These are phyloP conservation scores for Dinothrombium tinctorium DNA, from an alignment of 1,140 invertebrate genomes.

Conservation along the genomic window DNA sequence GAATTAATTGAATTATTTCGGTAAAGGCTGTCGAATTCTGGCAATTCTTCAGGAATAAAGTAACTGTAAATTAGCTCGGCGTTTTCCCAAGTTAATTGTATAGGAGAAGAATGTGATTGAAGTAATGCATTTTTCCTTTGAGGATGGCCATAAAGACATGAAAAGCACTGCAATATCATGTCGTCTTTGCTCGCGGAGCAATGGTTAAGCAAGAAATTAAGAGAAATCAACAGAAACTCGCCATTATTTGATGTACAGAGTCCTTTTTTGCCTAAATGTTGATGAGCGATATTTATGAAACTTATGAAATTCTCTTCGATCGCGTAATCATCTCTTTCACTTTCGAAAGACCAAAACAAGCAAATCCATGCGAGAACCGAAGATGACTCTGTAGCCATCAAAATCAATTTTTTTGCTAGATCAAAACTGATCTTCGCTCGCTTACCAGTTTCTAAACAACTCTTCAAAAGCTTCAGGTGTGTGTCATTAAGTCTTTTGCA, in stretches of 20 bases:
- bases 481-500: slow-evolving; percentile 3
- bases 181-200: slow-evolving; percentile 3
- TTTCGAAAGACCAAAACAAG: not conserved
- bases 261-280: slow-evolving; percentile 4
- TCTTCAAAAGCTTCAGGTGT: not conserved
- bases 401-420: slow-evolving; percentile 5
- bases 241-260: slow-evolving; percentile 8
- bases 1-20: slow-evolving; percentile 10
- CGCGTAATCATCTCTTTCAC: not conserved
- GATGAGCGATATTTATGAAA: slow-evolving; percentile 4
- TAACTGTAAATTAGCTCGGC: slow-evolving; percentile 55
- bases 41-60: slow-evolving; percentile 48
- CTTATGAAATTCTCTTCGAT: slow-evolving; percentile 1
- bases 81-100: slow-evolving; percentile 43
- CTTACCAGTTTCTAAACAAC: slow-evolving; percentile 4
- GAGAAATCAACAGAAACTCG: slow-evolving; percentile 6
- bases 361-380: slow-evolving; percentile 5
- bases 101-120: not conserved
- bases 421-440: not conserved
- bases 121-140: not conserved
- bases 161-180: slow-evolving; percentile 5
- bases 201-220: slow-evolving; percentile 1
- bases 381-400: slow-evolving; percentile 1
- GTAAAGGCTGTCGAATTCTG: slow-evolving; percentile 47
- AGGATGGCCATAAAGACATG: slow-evolving; percentile 10